Base-by-base conservation (phyloP, 2,113 vertebrate species). In the Zapus hudsonius region DNA sequence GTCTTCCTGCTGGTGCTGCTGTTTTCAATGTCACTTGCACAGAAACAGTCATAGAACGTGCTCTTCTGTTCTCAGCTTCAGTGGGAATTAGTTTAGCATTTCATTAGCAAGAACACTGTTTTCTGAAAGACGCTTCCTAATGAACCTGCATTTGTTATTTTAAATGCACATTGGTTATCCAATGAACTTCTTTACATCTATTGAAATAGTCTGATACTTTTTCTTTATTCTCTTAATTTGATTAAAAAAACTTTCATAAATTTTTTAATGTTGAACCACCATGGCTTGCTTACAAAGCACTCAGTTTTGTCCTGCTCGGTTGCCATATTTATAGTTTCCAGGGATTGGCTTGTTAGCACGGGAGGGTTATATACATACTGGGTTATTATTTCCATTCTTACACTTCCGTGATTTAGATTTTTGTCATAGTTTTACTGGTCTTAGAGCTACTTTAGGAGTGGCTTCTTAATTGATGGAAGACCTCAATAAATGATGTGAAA, bases 381-480 rank as follows among this genome's bases (percentile, higher is more conserved):
- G 9, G 23, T 27, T 74, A n/a, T 9, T 63, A 16, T 72, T 82
- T 55, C 78, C 10, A n/a, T 69, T n/a, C 42, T 70, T 79, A 12
- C 36, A 40, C 25, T 31, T 92, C 20, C 40, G 6, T 70, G 64
- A 57, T 79, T 92, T 64, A 25, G 42, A 79, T 85, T 64, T 64
- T 69, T 52, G 11, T 84, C 47, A 84, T 17, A 33, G 59, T 38
- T 89, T 83, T 88, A 64, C 59, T 90, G 33, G 11, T 75, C 29
- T 84, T 57, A 81, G 63, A 75, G 29, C 16, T 70, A 55, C 78
- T 80, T 84, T 6, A 38, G 38, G 25, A 89, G 22, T 72, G 27
- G 22, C 79, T 89, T 89, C 61, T 89, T 84, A 76, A 55, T 80
- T 61, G 83, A 67, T 82, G 38, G 52, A 74, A 89, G 75, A 95